Conservation (phyloP, 1,140 invertebrate species). For the Cherax destructor region DNA sequence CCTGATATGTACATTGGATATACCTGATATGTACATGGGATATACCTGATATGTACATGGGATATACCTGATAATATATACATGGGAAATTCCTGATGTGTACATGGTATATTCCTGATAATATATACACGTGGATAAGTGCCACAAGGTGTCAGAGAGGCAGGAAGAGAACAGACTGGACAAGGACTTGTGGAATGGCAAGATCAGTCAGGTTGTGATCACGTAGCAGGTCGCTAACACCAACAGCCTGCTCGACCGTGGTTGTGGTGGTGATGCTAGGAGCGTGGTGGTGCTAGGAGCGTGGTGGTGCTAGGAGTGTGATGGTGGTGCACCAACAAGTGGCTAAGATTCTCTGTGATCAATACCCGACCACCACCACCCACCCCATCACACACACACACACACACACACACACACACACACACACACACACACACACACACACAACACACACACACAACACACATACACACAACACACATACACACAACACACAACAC, state of each 20-base stretch:
- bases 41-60: too few species aligned
- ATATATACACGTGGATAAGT: too few species aligned
- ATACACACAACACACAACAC: too few species aligned
- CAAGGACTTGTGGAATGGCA: background rate
- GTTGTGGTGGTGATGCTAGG: background rate
- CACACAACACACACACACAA: too few species aligned
- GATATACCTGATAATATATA: too few species aligned
- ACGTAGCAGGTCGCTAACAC: too few species aligned
- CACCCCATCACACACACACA: background rate
- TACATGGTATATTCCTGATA: too few species aligned
- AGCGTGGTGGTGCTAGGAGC: background rate
- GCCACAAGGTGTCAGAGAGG: background rate
- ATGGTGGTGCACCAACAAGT: constrained; percentile 41
- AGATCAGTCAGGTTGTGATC: too few species aligned
- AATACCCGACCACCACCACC: constrained; percentile 11
- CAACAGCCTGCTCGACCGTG: background rate
- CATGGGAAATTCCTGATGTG: too few species aligned
- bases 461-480: too few species aligned
- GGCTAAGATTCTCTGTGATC: constrained; percentile 37
- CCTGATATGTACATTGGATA: too few species aligned
- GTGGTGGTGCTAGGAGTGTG: constrained; percentile 17
- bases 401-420: constrained; percentile 6
- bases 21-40: too few species aligned
- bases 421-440: background rate
- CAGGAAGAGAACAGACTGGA: background rate